Conservation (phyloP, 2,888 invertebrate genomes). For the Ochlodes sylvanus region DNA sequence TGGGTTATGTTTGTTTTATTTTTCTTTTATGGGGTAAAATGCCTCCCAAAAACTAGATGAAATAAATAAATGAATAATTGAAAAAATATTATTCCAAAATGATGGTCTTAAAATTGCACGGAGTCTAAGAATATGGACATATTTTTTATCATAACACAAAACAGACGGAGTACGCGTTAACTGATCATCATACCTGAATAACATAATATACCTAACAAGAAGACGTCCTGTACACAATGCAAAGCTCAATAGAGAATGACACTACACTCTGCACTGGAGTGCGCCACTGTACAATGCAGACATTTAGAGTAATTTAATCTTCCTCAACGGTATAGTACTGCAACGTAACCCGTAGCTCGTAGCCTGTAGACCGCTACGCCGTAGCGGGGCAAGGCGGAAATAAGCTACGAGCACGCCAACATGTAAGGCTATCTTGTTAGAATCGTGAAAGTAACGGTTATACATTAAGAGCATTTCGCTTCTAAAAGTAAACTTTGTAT, state of each 20-base stretch:
- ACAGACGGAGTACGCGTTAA: too few relatives aligned
- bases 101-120: too few relatives aligned
- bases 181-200: neutral
- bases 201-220: neutral
- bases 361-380: conserved; percentile 47
- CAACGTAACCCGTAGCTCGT: conserved; percentile 39
- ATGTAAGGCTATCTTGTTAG: conserved; percentile 38
- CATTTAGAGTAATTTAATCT: conserved; percentile 70
- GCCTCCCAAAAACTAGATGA: too few relatives aligned
- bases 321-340: conserved; percentile 52
- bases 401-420: conserved; percentile 48
- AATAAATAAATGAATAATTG: too few relatives aligned
- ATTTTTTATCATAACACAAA: too few relatives aligned
- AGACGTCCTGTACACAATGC: neutral
- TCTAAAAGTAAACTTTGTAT: neutral
- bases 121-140: too few relatives aligned
- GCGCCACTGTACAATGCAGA: conserved; percentile 54
- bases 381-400: conserved; percentile 42
- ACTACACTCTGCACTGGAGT: conserved; percentile 37
- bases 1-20: too few relatives aligned
- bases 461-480: conserved; percentile 16
- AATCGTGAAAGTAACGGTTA: conserved; percentile 49
- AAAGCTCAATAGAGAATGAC: conserved; percentile 24
- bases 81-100: too few relatives aligned
- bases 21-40: neutral